Conservation (phyloP, 2,113 vertebrate genomes). For the Phrynosoma platyrhinos region DNA sequence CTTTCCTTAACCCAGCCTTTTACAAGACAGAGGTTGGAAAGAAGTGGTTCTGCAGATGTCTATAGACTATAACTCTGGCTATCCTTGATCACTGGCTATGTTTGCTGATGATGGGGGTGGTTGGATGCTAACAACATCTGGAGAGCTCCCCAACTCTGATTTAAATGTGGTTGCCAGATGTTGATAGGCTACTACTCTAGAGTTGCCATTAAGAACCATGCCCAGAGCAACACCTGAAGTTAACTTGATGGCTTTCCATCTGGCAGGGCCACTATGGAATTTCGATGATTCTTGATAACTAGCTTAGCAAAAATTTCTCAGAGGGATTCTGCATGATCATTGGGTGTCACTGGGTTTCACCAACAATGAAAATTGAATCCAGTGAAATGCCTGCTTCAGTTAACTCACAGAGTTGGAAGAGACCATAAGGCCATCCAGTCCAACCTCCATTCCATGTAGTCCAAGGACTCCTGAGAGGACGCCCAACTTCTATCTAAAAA, state of each 20-base stretch:
- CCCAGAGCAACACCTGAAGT: background rate
- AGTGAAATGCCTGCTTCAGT: background rate
- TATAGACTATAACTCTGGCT: background rate
- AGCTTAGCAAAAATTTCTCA: background rate
- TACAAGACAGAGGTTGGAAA: too few species aligned
- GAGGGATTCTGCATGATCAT: background rate
- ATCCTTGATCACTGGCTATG: background rate
- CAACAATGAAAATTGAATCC: background rate
- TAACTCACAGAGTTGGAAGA: background rate
- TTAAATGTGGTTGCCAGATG: background rate
- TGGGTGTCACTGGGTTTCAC: background rate
- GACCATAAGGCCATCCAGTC: background rate
- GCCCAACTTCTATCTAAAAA: too few species aligned
- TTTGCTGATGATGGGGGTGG: background rate
- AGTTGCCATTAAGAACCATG: background rate
- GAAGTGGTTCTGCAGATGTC: background rate
- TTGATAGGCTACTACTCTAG: background rate
- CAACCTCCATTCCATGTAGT: too few species aligned
- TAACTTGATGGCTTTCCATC: background rate
- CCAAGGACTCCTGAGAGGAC: too few species aligned
- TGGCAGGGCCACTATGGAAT: background rate
- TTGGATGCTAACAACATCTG: too few species aligned
- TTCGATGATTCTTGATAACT: background rate
- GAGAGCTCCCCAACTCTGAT: too few species aligned
- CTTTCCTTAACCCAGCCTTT: too few species aligned